phyloP scores from a whole-genome alignment of 1,140 invertebrate genomes.

The Papilio machaon region DNA sequence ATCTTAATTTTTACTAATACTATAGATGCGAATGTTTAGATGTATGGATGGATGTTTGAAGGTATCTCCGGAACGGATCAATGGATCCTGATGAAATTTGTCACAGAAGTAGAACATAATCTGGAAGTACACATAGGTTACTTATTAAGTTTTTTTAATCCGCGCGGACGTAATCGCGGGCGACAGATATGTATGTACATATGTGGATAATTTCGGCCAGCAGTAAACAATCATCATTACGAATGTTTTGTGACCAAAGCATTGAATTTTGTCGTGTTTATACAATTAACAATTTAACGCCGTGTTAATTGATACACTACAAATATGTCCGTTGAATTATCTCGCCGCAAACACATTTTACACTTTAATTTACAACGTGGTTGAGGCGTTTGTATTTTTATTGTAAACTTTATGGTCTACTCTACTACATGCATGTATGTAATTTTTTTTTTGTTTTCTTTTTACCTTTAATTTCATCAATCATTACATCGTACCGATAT shows the following conservation, averaged over 20 bases:
- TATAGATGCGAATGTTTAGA: too few relatives aligned
- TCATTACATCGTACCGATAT: too few relatives aligned
- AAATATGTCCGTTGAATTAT: conserved; percentile 30
- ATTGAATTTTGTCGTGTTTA: conserved; percentile 6
- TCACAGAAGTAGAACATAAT: too few relatives aligned
- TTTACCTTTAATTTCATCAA: background rate
- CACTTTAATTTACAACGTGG: conserved; percentile 19
- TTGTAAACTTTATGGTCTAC: background rate
- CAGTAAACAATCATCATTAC: background rate
- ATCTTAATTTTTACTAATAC: too few relatives aligned
- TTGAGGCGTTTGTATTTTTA: conserved; percentile 2
- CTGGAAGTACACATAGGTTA: too few relatives aligned
- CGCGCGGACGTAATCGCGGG: too few relatives aligned
- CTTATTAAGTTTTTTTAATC: too few relatives aligned
- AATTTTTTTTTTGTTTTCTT: background rate
- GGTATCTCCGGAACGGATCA: too few relatives aligned
- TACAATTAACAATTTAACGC: conserved; percentile 16
- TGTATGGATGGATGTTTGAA: too few relatives aligned
- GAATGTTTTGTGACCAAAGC: conserved; percentile 4
- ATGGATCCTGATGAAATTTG: too few relatives aligned
- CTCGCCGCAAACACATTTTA: conserved; percentile 27
- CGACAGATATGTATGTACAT: background rate
- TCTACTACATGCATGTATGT: background rate
- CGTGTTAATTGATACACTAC: conserved; percentile 34
- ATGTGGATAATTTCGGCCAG: background rate